Evolutionary conservation across 2,797 vertebrate species (phyloP).

Genomic region (Paramormyrops hopkinsi): DNA sequence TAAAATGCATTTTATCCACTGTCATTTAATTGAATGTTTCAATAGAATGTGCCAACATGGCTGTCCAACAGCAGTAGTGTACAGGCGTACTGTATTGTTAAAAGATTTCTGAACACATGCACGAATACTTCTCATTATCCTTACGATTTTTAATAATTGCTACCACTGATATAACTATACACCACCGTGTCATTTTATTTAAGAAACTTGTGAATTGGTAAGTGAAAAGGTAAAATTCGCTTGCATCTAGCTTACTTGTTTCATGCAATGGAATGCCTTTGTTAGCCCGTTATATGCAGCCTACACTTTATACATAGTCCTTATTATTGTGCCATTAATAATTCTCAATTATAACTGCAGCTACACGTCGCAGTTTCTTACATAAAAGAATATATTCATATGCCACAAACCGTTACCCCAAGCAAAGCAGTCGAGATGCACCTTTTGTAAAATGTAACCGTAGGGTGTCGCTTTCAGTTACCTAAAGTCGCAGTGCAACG

Average conservation of each 20-base stretch:
- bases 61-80: neutral
- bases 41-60: neutral
- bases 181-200: neutral
- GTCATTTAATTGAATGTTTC: neutral
- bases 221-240: neutral
- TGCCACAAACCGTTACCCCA: neutral
- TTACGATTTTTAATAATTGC: neutral
- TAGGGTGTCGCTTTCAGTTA: conserved; percentile 13
- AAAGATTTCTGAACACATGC: neutral
- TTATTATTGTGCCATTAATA: neutral
- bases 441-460: neutral
- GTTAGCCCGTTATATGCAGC: neutral
- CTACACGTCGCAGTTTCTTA: neutral
- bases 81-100: neutral
- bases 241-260: neutral
- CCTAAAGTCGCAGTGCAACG: conserved; percentile 6
- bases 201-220: neutral
- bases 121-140: neutral
- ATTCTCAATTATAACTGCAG: neutral
- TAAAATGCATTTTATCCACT: neutral
- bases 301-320: neutral
- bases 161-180: neutral
- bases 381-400: neutral
- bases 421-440: neutral
- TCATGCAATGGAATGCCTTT: neutral